phyloP scores from a whole-genome alignment of 2,797 vertebrate species.

The Kryptopterus vitreolus region DNA sequence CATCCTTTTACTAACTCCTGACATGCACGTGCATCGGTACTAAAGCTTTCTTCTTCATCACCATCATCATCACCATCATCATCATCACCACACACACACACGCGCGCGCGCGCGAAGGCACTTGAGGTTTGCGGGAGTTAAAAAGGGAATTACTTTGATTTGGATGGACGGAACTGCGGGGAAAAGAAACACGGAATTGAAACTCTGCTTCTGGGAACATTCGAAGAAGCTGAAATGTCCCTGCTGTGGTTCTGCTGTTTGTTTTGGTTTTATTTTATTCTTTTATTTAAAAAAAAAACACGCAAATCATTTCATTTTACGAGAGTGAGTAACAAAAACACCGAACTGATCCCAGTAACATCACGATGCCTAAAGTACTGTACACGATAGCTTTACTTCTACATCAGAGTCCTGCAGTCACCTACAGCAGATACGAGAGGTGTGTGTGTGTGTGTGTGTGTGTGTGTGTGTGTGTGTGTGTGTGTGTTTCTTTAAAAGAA shows the following conservation, averaged over 20 bases:
- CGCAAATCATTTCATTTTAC: slow-evolving; percentile 53
- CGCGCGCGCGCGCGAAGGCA: too few species aligned
- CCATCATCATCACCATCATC: too few species aligned
- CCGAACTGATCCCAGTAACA: slow-evolving; percentile 68
- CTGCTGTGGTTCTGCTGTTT: too few species aligned
- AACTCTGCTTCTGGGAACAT: too few species aligned
- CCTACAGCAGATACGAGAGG: slow-evolving; percentile 63
- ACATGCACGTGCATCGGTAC: slow-evolving; percentile 74
- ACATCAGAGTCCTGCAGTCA: slow-evolving; percentile 59
- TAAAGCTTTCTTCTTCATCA: slow-evolving; percentile 70
- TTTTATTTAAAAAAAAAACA: background rate
- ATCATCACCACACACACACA: too few species aligned
- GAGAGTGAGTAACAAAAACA: background rate
- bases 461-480: slow-evolving; percentile 62
- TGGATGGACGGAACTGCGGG: too few species aligned
- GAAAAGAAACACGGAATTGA: too few species aligned
- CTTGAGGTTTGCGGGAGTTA: too few species aligned
- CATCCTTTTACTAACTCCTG: slow-evolving; percentile 60
- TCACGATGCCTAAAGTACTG: slow-evolving; percentile 76
- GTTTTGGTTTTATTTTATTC: background rate
- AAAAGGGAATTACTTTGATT: too few species aligned
- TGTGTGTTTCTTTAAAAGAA: slow-evolving; percentile 67
- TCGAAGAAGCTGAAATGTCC: too few species aligned
- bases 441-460: slow-evolving; percentile 71
- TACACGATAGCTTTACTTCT: slow-evolving; percentile 82